Evolutionary conservation across 2,888 invertebrate species (phyloP).

Genomic region (Seira ritae): DNA sequence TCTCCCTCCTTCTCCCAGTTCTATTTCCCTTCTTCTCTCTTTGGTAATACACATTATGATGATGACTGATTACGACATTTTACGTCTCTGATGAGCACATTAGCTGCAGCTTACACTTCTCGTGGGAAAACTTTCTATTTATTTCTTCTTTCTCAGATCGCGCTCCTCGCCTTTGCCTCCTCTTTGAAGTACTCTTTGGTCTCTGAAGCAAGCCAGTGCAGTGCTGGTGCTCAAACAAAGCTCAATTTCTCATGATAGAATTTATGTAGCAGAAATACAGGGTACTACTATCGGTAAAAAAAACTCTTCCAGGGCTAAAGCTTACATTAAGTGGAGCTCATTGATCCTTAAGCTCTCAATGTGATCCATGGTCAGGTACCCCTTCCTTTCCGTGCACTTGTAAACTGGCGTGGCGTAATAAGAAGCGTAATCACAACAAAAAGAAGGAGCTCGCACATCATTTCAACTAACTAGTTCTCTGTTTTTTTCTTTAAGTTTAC

Average conservation of each 20-base stretch:
- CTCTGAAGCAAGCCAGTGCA: background rate
- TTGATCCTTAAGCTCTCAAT: background rate
- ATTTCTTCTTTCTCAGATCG: constrained; percentile 28
- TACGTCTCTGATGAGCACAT: constrained; percentile 65
- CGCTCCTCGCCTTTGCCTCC: constrained; percentile 11
- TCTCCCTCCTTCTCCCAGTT: background rate
- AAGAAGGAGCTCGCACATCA: background rate
- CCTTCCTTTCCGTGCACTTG: background rate
- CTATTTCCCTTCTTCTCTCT: background rate
- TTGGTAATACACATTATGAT: constrained; percentile 5
- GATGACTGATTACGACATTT: constrained; percentile 66
- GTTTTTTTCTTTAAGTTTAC: constrained; percentile 20
- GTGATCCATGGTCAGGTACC: background rate
- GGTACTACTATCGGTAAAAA: too few species aligned
- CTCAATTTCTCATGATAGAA: background rate
- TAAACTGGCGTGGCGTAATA: background rate
- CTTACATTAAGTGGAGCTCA: constrained; percentile 3
- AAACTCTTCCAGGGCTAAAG: background rate
- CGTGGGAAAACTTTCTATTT: constrained; percentile 48
- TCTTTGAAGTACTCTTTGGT: background rate
- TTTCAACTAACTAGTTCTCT: background rate
- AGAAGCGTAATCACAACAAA: background rate
- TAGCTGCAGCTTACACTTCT: constrained; percentile 58
- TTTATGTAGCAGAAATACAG: background rate
- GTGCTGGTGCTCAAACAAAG: background rate